Percentiles rank a stretch among this genome's conserved stretches.
Evolutionary conservation across 2,888 invertebrate genomes (phyloP).

Genomic region (Cheilosia pagana): DNA sequence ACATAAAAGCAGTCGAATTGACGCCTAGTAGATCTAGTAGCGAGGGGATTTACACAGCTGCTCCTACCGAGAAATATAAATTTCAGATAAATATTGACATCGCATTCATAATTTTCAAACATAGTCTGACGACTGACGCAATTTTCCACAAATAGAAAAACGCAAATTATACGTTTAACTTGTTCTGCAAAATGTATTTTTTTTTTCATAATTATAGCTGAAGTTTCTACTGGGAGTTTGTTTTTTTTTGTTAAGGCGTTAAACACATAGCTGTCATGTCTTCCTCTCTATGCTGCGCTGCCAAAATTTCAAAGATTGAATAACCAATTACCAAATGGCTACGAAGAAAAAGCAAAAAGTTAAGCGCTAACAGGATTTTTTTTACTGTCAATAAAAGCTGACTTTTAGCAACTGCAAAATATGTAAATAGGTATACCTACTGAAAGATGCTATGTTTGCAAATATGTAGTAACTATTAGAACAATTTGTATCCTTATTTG

Average conservation of each 20-base stretch:
- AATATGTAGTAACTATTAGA: too few species aligned
- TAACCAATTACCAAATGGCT: background rate
- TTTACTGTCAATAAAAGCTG: background rate
- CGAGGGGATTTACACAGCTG: constrained; percentile 54
- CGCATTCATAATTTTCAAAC: constrained; percentile 7
- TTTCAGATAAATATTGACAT: background rate
- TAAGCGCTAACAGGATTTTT: constrained; percentile 9
- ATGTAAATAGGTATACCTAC: too few species aligned
- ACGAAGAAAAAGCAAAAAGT: background rate
- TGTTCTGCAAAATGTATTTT: background rate
- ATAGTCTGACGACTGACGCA: background rate
- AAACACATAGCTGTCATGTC: background rate
- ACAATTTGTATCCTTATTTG: too few species aligned
- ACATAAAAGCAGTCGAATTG: constrained; percentile 21
- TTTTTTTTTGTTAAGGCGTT: too few species aligned
- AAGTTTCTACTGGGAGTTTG: background rate
- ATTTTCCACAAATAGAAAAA: constrained; percentile 10
- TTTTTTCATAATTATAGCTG: background rate
- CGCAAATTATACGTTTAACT: background rate
- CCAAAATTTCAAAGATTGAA: constrained; percentile 8
- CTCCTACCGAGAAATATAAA: constrained; percentile 11
- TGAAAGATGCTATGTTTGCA: too few species aligned
- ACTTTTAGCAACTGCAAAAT: background rate
- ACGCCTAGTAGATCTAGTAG: constrained; percentile 15
- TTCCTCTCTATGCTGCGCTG: background rate